Percentiles rank a stretch among this genome's conserved stretches.
These are phyloP conservation scores for Anolis apletophallus DNA, from an alignment of 2,797 vertebrate genomes.

Conservation along the genomic window DNA sequence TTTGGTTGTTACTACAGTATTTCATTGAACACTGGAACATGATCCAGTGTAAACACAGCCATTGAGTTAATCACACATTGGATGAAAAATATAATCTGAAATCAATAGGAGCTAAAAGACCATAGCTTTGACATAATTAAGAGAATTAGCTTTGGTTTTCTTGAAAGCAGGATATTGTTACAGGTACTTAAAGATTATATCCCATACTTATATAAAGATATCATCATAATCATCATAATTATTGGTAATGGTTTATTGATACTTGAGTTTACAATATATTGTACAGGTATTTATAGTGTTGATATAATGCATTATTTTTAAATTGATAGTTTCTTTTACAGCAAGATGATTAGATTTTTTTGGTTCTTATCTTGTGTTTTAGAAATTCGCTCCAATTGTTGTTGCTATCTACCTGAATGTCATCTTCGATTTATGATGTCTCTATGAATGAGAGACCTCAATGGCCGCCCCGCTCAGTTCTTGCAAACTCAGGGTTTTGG, in stretches of 20 bases:
- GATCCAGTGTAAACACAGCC: neutral
- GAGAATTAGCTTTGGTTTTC: neutral
- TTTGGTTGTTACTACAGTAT: neutral
- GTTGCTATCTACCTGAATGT: too few relatives aligned
- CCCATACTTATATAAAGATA: too few relatives aligned
- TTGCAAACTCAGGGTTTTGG: too few relatives aligned
- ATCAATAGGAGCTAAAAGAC: neutral
- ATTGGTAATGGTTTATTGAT: neutral
- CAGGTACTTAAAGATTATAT: neutral
- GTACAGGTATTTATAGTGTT: neutral
- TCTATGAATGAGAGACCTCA: too few relatives aligned
- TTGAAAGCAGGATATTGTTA: neutral
- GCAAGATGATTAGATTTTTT: neutral
- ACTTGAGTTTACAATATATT: neutral
- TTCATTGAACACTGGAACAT: neutral
- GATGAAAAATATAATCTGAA: neutral
- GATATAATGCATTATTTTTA: neutral
- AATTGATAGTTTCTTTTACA: neutral
- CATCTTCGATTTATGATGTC: too few relatives aligned
- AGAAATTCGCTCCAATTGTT: neutral
- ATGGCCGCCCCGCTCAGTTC: too few relatives aligned
- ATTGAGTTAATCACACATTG: neutral
- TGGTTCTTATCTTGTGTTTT: neutral
- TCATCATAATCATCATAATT: too few relatives aligned
- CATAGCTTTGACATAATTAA: neutral